These are phyloP conservation scores for Agrotis segetum DNA, from an alignment of 2,888 invertebrate species.

Conservation along the genomic window DNA sequence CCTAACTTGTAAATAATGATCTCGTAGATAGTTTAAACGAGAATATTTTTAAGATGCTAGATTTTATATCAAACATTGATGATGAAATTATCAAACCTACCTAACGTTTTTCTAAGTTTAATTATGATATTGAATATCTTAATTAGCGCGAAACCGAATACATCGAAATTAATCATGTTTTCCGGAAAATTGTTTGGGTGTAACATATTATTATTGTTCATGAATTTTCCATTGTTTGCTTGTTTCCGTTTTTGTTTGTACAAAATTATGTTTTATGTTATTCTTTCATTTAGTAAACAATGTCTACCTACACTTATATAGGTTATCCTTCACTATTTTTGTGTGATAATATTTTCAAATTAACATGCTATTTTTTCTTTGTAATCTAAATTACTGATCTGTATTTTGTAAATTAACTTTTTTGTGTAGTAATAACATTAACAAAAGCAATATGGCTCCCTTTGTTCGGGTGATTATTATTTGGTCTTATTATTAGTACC, in stretches of 20 bases:
- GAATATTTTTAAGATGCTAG: slow-evolving; percentile 30
- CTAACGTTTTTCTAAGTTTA: slow-evolving; percentile 12
- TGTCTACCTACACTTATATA: not conserved
- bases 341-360: not conserved
- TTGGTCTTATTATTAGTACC: not conserved
- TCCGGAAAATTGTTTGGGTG: slow-evolving; percentile 4
- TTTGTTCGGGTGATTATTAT: slow-evolving; percentile 13
- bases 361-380: not conserved
- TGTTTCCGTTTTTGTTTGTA: slow-evolving; percentile 5
- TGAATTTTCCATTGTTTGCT: slow-evolving; percentile 10
- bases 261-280: not conserved
- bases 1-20: slow-evolving; percentile 15
- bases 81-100: slow-evolving; percentile 22
- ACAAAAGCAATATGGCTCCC: not conserved
- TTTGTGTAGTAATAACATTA: slow-evolving; percentile 1
- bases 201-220: not conserved
- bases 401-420: not conserved
- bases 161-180: slow-evolving; percentile 43
- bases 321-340: not conserved
- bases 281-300: not conserved
- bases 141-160: slow-evolving; percentile 35
- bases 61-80: slow-evolving; percentile 49
- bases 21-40: slow-evolving; percentile 25
- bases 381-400: slow-evolving; percentile 12
- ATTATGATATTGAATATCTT: slow-evolving; percentile 25